Evolutionary conservation across 2,113 vertebrate species (phyloP).

Genomic region (Syngnathus floridae): DNA sequence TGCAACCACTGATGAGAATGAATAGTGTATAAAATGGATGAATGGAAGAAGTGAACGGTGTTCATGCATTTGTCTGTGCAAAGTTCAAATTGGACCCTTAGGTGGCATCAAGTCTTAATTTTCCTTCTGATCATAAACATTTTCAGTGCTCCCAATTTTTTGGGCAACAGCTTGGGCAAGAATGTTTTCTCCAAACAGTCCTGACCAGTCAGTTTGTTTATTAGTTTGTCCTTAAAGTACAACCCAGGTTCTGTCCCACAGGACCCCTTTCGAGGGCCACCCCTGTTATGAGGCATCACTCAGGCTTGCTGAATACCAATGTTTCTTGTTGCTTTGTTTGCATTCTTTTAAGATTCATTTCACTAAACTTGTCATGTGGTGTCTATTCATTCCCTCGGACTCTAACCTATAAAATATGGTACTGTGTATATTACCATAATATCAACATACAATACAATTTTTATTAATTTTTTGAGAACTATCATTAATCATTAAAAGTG

Average conservation of each 20-base stretch:
- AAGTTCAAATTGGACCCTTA: background rate
- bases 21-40: no score
- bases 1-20: no score
- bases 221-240: constrained; percentile 67
- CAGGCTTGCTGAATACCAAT: constrained; percentile 35
- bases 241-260: constrained; percentile 4
- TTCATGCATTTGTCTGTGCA: no score
- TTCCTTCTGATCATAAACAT: background rate
- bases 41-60: no score
- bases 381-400: background rate
- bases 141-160: background rate
- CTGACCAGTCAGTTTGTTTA: constrained; percentile 55
- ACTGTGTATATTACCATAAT: background rate
- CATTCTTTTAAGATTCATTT: constrained; percentile 19
- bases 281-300: constrained; percentile 46
- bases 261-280: constrained; percentile 42
- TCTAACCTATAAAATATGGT: background rate
- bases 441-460: background rate
- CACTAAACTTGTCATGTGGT: background rate
- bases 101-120: background rate
- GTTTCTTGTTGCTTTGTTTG: constrained; percentile 48
- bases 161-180: constrained; percentile 33
- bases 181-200: constrained; percentile 46
- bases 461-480: background rate
- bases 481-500: background rate